Conservation (phyloP, 2,113 vertebrate species). For the Crotalus helleri region DNA sequence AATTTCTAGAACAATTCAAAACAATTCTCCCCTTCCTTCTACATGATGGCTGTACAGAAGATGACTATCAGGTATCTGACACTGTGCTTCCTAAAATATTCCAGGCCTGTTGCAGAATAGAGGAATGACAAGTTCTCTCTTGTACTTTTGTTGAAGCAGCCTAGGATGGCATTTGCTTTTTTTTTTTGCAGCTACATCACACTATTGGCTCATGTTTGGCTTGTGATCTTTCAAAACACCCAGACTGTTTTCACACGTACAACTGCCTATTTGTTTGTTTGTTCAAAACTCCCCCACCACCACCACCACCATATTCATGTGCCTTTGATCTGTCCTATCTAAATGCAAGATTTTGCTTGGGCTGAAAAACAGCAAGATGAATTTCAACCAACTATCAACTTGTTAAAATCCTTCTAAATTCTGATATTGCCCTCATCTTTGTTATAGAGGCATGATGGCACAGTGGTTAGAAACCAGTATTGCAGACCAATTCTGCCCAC, state of each 20-base stretch:
- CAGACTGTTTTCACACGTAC: not conserved
- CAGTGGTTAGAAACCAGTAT: not conserved
- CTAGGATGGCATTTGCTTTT: not conserved
- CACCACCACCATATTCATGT: not conserved
- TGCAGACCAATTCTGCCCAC: not conserved
- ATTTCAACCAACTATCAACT: not conserved
- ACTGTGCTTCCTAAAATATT: not conserved
- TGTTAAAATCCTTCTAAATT: not conserved
- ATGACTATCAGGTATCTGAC: not conserved
- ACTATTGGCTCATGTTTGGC: not conserved
- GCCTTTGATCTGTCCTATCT: not conserved
- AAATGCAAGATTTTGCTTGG: not conserved
- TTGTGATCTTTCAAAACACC: not conserved
- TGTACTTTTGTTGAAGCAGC: not conserved
- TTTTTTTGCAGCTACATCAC: not conserved
- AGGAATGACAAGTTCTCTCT: not conserved
- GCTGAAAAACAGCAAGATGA: not conserved
- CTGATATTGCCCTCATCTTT: not conserved
- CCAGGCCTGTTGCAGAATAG: not conserved
- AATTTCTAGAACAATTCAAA: not conserved
- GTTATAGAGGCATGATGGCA: not conserved
- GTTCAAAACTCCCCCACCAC: not conserved
- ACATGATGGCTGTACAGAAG: not conserved
- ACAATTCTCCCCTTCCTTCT: not conserved
- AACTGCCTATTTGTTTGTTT: not conserved